Evolutionary conservation across 2,888 invertebrate genomes (phyloP).

Genomic region (Heliothis peltigera): DNA sequence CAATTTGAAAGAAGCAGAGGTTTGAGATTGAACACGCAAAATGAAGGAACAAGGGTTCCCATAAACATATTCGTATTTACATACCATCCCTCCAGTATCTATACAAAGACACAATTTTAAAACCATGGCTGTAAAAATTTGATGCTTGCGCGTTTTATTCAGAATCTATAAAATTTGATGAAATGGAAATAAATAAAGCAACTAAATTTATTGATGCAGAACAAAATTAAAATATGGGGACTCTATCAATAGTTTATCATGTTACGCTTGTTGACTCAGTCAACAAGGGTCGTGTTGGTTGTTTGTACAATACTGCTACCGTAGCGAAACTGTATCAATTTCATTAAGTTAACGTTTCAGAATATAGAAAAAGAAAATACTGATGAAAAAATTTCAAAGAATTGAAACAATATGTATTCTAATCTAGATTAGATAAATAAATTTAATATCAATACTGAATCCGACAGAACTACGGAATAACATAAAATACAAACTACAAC

Average conservation of each 20-base stretch:
- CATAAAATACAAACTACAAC: background rate
- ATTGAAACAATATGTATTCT: background rate
- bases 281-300: constrained; percentile 34
- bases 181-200: background rate
- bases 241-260: constrained; percentile 35
- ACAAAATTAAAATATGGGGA: constrained; percentile 7
- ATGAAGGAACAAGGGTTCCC: constrained; percentile 13
- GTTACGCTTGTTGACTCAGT: constrained; percentile 42
- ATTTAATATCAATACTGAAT: background rate
- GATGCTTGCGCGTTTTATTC: background rate
- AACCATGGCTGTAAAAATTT: background rate
- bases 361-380: constrained; percentile 19
- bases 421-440: background rate
- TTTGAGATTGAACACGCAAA: constrained; percentile 46
- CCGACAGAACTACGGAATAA: background rate
- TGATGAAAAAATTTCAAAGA: constrained; percentile 1
- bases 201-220: background rate
- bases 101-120: background rate
- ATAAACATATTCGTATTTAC: background rate
- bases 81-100: background rate
- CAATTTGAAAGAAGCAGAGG: constrained; percentile 41
- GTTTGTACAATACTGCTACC: constrained; percentile 24
- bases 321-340: constrained; percentile 31
- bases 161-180: background rate
- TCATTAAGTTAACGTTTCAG: constrained; percentile 31